Base-by-base conservation (phyloP, 2,113 vertebrate genomes). In the Rhinolophus ferrumequinum region DNA sequence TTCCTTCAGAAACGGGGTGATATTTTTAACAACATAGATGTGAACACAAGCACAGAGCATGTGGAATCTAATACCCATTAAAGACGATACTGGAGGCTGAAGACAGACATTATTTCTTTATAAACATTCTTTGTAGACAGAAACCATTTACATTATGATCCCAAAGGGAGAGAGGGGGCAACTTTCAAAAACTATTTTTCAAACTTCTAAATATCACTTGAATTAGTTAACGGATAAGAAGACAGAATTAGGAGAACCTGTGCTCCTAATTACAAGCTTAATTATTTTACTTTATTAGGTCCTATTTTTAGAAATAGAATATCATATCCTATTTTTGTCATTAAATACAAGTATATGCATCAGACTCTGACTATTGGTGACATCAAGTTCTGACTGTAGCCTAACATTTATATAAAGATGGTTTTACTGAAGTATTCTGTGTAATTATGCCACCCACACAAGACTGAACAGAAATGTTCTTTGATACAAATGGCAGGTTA, bases 401-500 rank as follows among this genome's bases (percentile, higher is more conserved):
- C 66, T 87, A 93, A 56, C 62, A 93, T 96, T 76, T 82, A 83
- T 80, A 97, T 82, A 73, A 94, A 79, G 77, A 75, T 64, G 24
- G 86, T 67, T 97, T 92, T 54, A 94, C 97, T 96, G 0, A 92
- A 79, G 10, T 92, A 28, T 2, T 96, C 80, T 94, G 67, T 94
- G 26, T 89, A 95, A 97, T 93, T 95, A 95, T 75, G 38, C 44
- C 97, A 10, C 60, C 93, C 47, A 15, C 89, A 85, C 35, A 70
- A 93, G 19, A 16, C 64, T 81, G 90, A 88, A 85, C 3, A 89
- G 58, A 88, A 96, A 96, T 86, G 72, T 70, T 76, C 83, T 94
- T 97, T 90, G 67, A 97, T 93, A 82, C 72, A 97, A 97, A 95
- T 30, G 92, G 19, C 67, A 98, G 72, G 58, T 82, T 56, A 97